phyloP scores from a whole-genome alignment of 2,888 invertebrate species.

The Gasteruption jaculator region DNA sequence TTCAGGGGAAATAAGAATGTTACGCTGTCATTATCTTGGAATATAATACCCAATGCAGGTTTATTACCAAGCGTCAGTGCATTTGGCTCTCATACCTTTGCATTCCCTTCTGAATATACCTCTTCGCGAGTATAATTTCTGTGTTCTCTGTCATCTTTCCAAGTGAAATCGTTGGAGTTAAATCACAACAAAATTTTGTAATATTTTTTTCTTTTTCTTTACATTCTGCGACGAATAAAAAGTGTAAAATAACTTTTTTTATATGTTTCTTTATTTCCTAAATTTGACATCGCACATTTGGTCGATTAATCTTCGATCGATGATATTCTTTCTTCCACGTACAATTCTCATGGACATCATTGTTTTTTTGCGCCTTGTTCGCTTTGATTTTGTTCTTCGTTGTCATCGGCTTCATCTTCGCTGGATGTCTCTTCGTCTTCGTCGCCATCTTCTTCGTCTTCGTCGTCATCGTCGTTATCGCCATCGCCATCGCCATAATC shows the following conservation, averaged over 20 bases:
- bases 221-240: too few relatives aligned
- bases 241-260: too few relatives aligned
- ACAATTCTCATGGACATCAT: too few relatives aligned
- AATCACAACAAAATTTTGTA: too few relatives aligned
- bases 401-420: slow-evolving; percentile 26
- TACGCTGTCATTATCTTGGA: slow-evolving; percentile 92
- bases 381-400: slow-evolving; percentile 19
- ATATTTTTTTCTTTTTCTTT: too few relatives aligned
- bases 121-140: slow-evolving; percentile 57
- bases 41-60: slow-evolving; percentile 98
- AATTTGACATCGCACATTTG: too few relatives aligned
- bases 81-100: slow-evolving; percentile 78
- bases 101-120: slow-evolving; percentile 88
- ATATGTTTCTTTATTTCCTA: too few relatives aligned
- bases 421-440: slow-evolving; percentile 29
- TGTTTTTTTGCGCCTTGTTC: slow-evolving; percentile 9
- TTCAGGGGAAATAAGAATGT: slow-evolving; percentile 89
- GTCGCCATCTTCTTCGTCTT: slow-evolving; percentile 31
- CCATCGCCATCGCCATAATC: slow-evolving; percentile 54
- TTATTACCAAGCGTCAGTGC: slow-evolving; percentile 84
- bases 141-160: too few relatives aligned
- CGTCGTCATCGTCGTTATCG: slow-evolving; percentile 48
- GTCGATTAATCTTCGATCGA: too few relatives aligned
- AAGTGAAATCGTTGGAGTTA: too few relatives aligned
- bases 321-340: too few relatives aligned